Conservation (phyloP, 92 coral and sea anemone species). For the Parazoanthus swiftii region DNA sequence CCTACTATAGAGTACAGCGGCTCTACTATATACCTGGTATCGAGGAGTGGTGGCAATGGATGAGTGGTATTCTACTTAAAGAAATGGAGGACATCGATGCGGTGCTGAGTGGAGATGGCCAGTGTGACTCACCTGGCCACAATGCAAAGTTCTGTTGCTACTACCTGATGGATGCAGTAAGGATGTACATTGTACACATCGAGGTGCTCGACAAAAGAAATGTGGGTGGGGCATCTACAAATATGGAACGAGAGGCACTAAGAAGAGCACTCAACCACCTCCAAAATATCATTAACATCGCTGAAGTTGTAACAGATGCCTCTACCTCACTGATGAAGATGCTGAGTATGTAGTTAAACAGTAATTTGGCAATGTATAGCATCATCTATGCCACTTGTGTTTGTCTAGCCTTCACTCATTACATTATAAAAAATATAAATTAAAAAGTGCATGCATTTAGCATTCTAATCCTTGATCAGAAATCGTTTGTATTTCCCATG, state of each 20-base stretch:
- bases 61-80: conserved; percentile 18
- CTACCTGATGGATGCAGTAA: conserved; percentile 48
- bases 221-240: conserved; percentile 20
- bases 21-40: conserved; percentile 33
- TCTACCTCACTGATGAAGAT: conserved; percentile 27
- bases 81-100: conserved; percentile 4
- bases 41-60: conserved; percentile 41
- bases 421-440: too few species aligned
- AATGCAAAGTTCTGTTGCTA: conserved; percentile 49
- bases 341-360: neutral
- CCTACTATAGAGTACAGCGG: conserved; percentile 33
- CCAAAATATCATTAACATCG: conserved; percentile 9
- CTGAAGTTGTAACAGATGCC: conserved; percentile 23
- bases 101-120: conserved; percentile 42
- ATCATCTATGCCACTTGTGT: too few species aligned
- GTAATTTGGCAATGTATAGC: neutral
- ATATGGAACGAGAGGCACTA: conserved; percentile 15
- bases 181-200: conserved; percentile 42
- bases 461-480: too few species aligned
- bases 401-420: too few species aligned
- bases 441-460: too few species aligned
- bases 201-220: conserved; percentile 55
- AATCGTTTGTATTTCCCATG: too few species aligned
- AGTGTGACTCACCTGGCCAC: conserved; percentile 60
- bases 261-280: conserved; percentile 19